Base-by-base conservation (phyloP, 2,797 vertebrate species). In the Enteromius argenteus region DNA sequence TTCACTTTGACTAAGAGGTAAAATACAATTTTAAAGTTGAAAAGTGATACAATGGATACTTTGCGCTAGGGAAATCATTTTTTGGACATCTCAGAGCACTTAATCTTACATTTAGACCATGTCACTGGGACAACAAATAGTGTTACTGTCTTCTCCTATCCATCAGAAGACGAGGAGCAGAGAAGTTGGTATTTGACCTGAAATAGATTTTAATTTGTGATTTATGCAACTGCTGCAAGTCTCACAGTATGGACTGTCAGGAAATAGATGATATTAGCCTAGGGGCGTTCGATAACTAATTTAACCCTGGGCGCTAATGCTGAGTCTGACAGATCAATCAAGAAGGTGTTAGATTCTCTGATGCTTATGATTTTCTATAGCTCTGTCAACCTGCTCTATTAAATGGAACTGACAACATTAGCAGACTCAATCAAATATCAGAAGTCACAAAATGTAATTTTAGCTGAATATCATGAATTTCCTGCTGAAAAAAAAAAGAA, bases 201-300 rank as follows among this genome's bases (percentile, higher is more conserved):
- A 37, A 79, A 84, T 68, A 75, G 1, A 19, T 78, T 32, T 89
- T 56, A 88, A 79, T 74, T 83, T 46, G 86, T 90, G 64, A 93
- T 94, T 88, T 89, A 92, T 87, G 64, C 68, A 86, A 86, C 42
- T 77, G 62, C 64, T 71, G 79, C 67, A 78, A 68, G 81, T 83
- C 80, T 30, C 68, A 64, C 30, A 64, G 80, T 81, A 84, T 71
- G 14, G 49, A 85, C 39, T 67, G 73, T 80, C 71, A 66, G 79
- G 80, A 91, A 89, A 92, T 53, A 85, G 84, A 93, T 89, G 85
- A 69, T 83, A 84, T 88, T 83, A 81, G 64, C 74, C 84, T 84
- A 53, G 64, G 88, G 84, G 84, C 81, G 92, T 93, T 96, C 94
- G 90, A 95, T 95, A 95, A 94, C 89, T 94, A 94, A 95, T 95